These are phyloP conservation scores for Montipora capricornis DNA, from an alignment of 64 coral and sea anemone genomes.

Conservation along the genomic window DNA sequence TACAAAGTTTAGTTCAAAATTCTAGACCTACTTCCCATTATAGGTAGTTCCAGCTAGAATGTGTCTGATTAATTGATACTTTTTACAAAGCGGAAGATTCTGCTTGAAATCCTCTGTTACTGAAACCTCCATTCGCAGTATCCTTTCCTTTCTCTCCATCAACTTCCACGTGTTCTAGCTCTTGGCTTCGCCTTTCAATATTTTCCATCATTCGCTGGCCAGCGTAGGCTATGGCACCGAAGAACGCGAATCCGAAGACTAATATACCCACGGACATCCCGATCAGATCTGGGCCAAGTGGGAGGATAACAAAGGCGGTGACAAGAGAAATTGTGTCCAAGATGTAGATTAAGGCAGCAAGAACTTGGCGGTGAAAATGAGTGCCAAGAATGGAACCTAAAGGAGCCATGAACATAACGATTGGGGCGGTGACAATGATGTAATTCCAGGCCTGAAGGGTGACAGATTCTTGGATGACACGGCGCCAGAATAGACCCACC, in stretches of 20 bases:
- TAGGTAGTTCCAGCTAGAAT: too few relatives aligned
- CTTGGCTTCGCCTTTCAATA: conserved; percentile 1
- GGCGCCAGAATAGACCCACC: conserved; percentile 74
- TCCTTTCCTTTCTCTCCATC: neutral
- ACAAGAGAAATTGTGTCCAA: conserved; percentile 60
- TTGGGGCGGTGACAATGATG: conserved; percentile 62
- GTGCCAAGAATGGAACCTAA: conserved; percentile 69
- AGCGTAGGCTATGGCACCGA: conserved; percentile 22
- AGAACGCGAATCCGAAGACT: conserved; percentile 64
- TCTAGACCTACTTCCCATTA: too few relatives aligned
- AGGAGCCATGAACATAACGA: conserved; percentile 66
- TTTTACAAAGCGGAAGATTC: neutral
- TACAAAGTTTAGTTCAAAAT: too few relatives aligned
- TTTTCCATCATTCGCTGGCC: conserved; percentile 28
- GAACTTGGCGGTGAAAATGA: conserved; percentile 76
- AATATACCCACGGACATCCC: conserved; percentile 58
- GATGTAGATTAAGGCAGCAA: conserved; percentile 64
- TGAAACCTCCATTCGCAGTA: conserved; percentile 7
- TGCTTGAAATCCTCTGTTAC: neutral
- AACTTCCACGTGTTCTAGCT: neutral
- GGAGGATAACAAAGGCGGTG: conserved; percentile 52
- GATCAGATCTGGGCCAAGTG: conserved; percentile 7
- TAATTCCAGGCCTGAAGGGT: conserved; percentile 45
- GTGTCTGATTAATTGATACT: neutral
- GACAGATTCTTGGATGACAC: conserved; percentile 48